phyloP scores from a whole-genome alignment of 2,113 vertebrate genomes.

The Indicator maculatus region DNA sequence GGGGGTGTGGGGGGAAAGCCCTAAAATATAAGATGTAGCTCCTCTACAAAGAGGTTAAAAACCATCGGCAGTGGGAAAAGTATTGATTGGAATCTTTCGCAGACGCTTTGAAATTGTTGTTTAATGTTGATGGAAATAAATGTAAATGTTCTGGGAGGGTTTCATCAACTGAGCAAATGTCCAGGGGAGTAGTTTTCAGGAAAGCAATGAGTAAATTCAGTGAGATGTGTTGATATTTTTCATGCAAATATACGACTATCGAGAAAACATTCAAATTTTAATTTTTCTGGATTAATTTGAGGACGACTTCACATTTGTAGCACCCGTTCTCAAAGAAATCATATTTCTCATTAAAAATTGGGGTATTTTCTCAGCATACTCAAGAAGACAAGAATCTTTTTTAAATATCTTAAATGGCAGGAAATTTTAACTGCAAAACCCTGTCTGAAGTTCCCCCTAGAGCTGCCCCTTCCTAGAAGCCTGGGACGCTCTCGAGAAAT shows the following conservation, averaged over 20 bases:
- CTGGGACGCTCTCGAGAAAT: neutral
- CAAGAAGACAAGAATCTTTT: neutral
- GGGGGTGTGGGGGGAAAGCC: neutral
- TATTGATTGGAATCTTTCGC: neutral
- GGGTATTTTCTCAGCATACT: neutral
- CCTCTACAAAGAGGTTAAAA: neutral
- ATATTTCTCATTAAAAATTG: neutral
- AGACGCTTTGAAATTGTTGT: neutral
- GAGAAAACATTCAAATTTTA: neutral
- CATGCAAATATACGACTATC: neutral
- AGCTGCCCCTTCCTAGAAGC: neutral
- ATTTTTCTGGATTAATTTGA: neutral
- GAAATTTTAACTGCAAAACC: neutral
- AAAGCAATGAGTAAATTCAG: neutral
- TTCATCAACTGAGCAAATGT: neutral
- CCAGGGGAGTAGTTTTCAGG: neutral
- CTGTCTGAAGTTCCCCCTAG: neutral
- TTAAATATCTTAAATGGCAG: neutral
- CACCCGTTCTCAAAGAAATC: neutral
- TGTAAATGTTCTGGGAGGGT: neutral
- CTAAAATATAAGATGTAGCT: neutral
- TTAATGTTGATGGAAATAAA: constrained; percentile 7
- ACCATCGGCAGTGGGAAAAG: neutral
- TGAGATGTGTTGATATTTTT: neutral
- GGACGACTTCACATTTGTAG: neutral